phyloP scores from a whole-genome alignment of 2,888 invertebrate genomes.

The Frankliniella intonsa region DNA sequence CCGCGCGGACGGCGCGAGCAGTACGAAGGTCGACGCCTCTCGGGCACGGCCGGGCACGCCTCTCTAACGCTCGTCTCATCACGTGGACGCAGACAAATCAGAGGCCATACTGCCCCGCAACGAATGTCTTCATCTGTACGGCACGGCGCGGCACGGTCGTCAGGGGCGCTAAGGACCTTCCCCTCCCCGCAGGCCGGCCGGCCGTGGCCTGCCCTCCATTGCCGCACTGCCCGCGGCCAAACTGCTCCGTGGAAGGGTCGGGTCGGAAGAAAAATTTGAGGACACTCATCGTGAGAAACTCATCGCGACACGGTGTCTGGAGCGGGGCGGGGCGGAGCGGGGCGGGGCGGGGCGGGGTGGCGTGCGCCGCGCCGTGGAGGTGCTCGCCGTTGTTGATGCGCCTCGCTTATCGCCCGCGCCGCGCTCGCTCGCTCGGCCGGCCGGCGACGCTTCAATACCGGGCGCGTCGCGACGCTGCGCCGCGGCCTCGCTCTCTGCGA shows the following conservation, averaged over 20 bases:
- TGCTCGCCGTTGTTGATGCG: too few relatives aligned
- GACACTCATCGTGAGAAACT: too few relatives aligned
- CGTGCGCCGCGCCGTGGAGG: too few relatives aligned
- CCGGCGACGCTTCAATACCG: background rate
- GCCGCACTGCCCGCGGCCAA: too few relatives aligned
- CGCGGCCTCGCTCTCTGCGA: background rate
- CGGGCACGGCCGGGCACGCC: background rate
- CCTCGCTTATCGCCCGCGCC: too few relatives aligned
- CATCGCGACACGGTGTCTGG: too few relatives aligned
- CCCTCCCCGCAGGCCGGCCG: background rate
- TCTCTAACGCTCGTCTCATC: background rate
- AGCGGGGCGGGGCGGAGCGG: too few relatives aligned
- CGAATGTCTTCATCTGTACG: conserved; percentile 15
- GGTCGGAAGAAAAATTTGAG: too few relatives aligned
- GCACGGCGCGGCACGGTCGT: background rate
- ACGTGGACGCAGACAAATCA: conserved; percentile 13
- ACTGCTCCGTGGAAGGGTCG: too few relatives aligned
- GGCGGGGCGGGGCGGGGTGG: too few relatives aligned
- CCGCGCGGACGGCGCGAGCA: too few relatives aligned
- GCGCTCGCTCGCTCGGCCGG: too few relatives aligned
- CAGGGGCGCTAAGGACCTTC: background rate
- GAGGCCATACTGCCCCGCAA: background rate
- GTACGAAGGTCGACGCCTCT: background rate
- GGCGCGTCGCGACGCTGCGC: background rate
- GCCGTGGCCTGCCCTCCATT: background rate